These are phyloP conservation scores for Astyanax mexicanus DNA, from an alignment of 2,797 vertebrate species.

Conservation along the genomic window DNA sequence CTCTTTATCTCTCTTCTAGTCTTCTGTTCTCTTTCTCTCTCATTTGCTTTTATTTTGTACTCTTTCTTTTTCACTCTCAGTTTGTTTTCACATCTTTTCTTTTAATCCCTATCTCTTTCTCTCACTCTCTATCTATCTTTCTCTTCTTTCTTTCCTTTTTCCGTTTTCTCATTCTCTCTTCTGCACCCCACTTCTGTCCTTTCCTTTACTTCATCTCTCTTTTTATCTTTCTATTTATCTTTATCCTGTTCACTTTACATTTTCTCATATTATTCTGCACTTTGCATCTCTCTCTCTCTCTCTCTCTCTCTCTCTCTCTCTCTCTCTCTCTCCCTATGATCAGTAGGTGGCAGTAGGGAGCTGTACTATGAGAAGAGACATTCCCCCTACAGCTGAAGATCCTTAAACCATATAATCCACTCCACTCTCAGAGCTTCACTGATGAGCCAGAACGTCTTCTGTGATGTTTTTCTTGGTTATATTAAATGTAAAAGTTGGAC, in stretches of 20 bases:
- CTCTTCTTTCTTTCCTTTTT: neutral
- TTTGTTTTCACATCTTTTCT: too few species aligned
- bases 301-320: slow-evolving; percentile 28
- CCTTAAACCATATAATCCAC: too few species aligned
- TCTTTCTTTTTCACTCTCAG: too few species aligned
- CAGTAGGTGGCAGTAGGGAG: slow-evolving; percentile 58
- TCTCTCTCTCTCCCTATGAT: neutral
- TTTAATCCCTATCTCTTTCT: too few species aligned
- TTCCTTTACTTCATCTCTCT: neutral
- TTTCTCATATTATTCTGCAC: neutral
- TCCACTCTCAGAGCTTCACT: too few species aligned
- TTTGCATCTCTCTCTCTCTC: slow-evolving; percentile 26
- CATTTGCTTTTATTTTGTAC: too few species aligned
- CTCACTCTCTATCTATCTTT: neutral
- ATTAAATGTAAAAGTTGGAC: too few species aligned
- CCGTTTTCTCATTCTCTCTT: slow-evolving; percentile 8
- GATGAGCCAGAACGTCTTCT: too few species aligned
- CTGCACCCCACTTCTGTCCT: slow-evolving; percentile 11
- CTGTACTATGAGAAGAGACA: slow-evolving; percentile 2
- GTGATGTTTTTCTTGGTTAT: too few species aligned
- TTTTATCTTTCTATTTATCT: slow-evolving; percentile 12
- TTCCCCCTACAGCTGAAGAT: neutral
- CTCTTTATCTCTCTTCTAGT: too few species aligned
- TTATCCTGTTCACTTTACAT: slow-evolving; percentile 23
- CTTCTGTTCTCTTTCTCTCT: too few species aligned